Evolutionary conservation across 2,113 vertebrate species (phyloP).

Genomic region (Petrocephalus microphthalmus): DNA sequence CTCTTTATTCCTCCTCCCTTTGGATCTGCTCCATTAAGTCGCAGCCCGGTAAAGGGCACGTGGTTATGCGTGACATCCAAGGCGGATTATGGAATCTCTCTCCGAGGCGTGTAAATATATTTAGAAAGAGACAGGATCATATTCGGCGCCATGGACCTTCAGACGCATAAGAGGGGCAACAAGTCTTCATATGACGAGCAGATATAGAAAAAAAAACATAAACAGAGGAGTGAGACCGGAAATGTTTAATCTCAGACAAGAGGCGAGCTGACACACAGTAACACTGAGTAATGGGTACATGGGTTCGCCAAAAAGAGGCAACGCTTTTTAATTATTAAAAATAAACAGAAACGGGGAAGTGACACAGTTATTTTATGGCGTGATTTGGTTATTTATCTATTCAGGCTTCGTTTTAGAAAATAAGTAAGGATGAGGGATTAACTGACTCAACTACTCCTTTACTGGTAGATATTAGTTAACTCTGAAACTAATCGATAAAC

Average conservation of each 20-base stretch:
- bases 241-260: not conserved
- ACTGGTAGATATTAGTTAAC: not conserved
- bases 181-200: not conserved
- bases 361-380: not conserved
- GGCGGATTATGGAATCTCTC: not conserved
- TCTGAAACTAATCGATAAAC: not conserved
- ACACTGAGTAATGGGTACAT: not conserved
- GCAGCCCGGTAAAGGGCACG: not conserved
- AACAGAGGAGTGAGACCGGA: not conserved
- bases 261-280: not conserved
- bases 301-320: not conserved
- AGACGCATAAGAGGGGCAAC: not conserved
- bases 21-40: not conserved
- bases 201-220: not conserved
- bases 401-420: not conserved
- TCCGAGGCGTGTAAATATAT: not conserved
- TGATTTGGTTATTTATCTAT: not conserved
- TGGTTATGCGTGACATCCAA: not conserved
- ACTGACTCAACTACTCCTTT: not conserved
- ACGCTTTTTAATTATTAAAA: not conserved
- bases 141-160: not conserved
- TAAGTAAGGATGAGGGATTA: not conserved
- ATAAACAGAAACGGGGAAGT: not conserved
- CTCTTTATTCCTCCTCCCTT: not conserved
- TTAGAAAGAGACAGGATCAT: not conserved